Conservation (phyloP, 2,113 vertebrate genomes). For the Chloroceryle aenea region DNA sequence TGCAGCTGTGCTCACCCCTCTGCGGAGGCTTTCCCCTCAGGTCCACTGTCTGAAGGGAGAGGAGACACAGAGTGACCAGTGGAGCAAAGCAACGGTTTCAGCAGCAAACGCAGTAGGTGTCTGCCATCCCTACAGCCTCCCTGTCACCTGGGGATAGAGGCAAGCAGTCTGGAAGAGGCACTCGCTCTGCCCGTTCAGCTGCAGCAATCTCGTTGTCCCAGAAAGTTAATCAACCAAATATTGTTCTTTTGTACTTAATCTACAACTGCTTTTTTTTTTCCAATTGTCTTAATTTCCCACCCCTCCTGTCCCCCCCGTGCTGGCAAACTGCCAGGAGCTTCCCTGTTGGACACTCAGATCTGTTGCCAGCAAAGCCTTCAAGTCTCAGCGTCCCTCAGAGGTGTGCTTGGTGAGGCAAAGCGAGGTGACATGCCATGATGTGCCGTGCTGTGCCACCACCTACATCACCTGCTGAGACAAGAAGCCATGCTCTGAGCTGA, state of each 20-base stretch:
- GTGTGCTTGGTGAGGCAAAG: accelerated
- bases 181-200: neutral
- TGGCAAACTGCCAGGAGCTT: neutral
- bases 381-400: neutral
- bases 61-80: neutral
- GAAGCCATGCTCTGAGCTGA: neutral
- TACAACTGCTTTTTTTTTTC: neutral
- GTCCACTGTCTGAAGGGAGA: neutral
- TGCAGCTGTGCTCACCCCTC: accelerated
- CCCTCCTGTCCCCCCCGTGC: accelerated
- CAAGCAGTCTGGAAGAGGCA: neutral
- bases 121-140: accelerated
- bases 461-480: neutral
- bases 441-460: neutral
- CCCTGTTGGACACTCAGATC: neutral
- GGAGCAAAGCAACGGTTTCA: neutral
- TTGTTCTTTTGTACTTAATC: neutral
- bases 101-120: neutral
- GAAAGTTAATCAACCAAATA: neutral
- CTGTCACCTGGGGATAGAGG: neutral
- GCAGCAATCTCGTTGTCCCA: neutral
- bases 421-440: accelerated
- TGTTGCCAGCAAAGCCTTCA: neutral
- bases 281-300: neutral
- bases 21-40: accelerated